Conservation (phyloP, 2,888 invertebrate species). For the Epistrophe grossulariae region DNA sequence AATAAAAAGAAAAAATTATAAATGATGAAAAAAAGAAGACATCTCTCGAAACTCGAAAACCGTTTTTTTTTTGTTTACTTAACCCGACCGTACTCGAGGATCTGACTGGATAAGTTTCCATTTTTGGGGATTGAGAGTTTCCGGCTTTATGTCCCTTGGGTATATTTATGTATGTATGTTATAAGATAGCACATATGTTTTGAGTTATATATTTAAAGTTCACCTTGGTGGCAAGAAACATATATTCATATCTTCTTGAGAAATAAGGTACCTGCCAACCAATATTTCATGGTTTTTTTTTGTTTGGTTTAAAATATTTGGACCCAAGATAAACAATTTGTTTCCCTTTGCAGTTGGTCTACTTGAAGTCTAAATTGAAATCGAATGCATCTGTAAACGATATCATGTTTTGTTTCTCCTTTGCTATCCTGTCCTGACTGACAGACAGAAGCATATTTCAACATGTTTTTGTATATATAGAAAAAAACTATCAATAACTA, state of each 20-base stretch:
- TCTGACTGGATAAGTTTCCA: conserved; percentile 53
- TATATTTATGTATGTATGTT: neutral
- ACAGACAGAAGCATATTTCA: neutral
- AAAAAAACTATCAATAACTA: too few species aligned
- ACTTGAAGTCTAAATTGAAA: neutral
- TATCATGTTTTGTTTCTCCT: neutral
- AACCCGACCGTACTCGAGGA: conserved; percentile 50
- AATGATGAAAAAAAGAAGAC: conserved; percentile 48
- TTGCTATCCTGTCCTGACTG: neutral
- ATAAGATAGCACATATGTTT: neutral
- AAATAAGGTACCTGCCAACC: neutral
- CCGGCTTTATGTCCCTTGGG: conserved; percentile 46
- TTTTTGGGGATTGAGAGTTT: conserved; percentile 64
- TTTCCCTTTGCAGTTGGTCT: neutral
- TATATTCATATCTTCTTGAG: conserved; percentile 3
- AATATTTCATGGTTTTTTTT: conserved; percentile 11
- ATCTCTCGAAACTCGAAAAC: conserved; percentile 46
- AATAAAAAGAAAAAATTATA: conserved; percentile 6
- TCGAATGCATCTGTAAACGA: neutral
- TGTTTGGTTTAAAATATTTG: conserved; percentile 19
- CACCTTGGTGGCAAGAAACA: conserved; percentile 18
- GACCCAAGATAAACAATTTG: conserved; percentile 2
- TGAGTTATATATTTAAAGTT: conserved; percentile 15
- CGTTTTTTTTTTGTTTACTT: conserved; percentile 60
- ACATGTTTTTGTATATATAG: too few species aligned